Evolutionary conservation across 2,888 invertebrate species (phyloP), one percentile per base, ranked within the genome.

Genomic region (Ochlodes sylvanus): DNA sequence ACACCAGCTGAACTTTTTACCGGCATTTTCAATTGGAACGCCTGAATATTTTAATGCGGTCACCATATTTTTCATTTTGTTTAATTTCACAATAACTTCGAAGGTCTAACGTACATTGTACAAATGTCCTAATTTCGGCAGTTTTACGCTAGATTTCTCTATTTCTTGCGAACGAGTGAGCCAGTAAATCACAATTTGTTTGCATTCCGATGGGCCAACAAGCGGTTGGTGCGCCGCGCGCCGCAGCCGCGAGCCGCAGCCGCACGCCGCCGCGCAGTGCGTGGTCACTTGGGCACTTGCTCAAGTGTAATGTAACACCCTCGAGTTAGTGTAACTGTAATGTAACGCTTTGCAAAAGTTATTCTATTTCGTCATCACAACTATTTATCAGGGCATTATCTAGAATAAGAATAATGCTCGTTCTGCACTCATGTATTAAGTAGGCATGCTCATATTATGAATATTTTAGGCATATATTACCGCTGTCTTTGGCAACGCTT

Each of bases 151-250:
- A 47, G 44, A 17, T 52, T 52, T 52, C 52, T 52, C 10, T 7
- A 21, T 21, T 52, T 52, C 14, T 21, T 21, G 52, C 52, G 21
- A 52, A 21, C 52, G 12, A 21, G 52, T 21, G 61, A n/a, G 17
- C 14, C 19, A 58, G 65, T 65, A 58, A 52, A 64, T 57, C 64
- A 64, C 47, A 64, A 38, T 38, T 64, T 64, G 41, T 65, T 41
- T 41, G 52, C 65, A 58, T 52, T 50, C 65, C 65, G 57, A 65
- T 65, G 57, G 41, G 27, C 65, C 52, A 65, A 58, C 17, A 42
- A 15, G 14, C 47, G 56, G 56, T 42, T 63, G 10, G 55, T 2
- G 54, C 63, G 38, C 38, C 38, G 12, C 1, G 9, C 3, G 38
- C 10, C 38, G 38, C 38, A 27, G 54, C 63, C 38, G 52, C 50